Base-by-base conservation (phyloP, 1,140 invertebrate species). In the Theocolax elegans region DNA sequence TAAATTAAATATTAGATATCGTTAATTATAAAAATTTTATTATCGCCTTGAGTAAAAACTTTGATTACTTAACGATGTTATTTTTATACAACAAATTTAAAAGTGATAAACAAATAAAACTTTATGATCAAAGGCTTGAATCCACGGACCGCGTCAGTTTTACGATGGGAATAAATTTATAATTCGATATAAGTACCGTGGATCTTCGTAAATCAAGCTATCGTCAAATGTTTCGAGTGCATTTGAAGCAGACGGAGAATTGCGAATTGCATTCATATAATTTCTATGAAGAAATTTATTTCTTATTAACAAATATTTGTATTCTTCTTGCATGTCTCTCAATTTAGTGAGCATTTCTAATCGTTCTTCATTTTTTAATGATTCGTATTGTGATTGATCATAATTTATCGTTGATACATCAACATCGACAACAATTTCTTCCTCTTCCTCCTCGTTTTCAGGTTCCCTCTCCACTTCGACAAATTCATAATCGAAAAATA, bases 221-320 rank as follows among this genome's bases (percentile, higher is more conserved):
- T 72, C 64, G 8, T 74, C 62, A 40, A 75, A 74, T n/a, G 48
- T 69, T 4, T 54, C 40, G 1, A 51, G 4, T 21, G 40, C 51
- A 2, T 29, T 64, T 0, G 48, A 19, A n/a, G 67, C 65, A 15
- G 62, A 44, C 0, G 54, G 17, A 0, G 62, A 53, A 6, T 67
- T 62, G 25, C 63, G 38, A 1, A 73, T 51, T 2, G 48, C 25
- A 15, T 38, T 21, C 7, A 71, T 60, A 23, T 75, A 73, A 0
- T 66, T n/a, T 31, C 59, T 63, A 13, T 67, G 63, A 12, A 54
- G 17, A 42, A 63, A 51, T 62, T 62, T 67, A 9, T 60, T 69
- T 25, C 40, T 29, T 12, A 44, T 19, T 17, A 15, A 40, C 12
- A 49, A n/a, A 1, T 51, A n/a, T 15, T 66, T 59, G 27, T 31